Evolutionary conservation across 2,113 vertebrate species (phyloP).

Genomic region (Raja brachyura): DNA sequence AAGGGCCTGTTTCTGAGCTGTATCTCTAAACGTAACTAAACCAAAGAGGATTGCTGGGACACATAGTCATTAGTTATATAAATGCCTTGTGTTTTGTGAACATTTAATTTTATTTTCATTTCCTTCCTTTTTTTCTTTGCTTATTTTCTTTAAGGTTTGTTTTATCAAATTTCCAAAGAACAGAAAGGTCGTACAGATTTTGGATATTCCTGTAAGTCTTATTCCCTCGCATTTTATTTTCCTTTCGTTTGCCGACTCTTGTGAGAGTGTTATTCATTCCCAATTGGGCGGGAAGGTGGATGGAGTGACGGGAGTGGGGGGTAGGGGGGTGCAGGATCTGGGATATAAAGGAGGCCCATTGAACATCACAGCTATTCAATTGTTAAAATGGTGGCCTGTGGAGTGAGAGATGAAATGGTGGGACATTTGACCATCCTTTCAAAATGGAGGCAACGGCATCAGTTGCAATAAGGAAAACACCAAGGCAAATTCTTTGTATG

Average conservation of each 20-base stretch:
- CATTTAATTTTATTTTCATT: slow-evolving; percentile 54
- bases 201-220: slow-evolving; percentile 94
- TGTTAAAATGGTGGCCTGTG: no score
- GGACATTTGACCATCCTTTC: no score
- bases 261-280: neutral
- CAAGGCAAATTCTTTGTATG: no score
- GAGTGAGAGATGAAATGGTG: no score
- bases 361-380: no score
- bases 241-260: slow-evolving; percentile 43
- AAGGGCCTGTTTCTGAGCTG: no score
- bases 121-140: slow-evolving; percentile 66
- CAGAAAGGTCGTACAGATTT: slow-evolving; percentile 86
- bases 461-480: no score
- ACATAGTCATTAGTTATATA: slow-evolving; percentile 53
- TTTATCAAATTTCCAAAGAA: slow-evolving; percentile 92
- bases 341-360: no score
- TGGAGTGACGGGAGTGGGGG: no score
- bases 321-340: no score
- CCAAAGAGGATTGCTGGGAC: slow-evolving; percentile 51
- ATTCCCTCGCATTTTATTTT: slow-evolving; percentile 54
- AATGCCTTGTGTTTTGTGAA: slow-evolving; percentile 63
- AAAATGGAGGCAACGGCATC: no score
- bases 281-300: neutral
- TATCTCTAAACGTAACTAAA: no score
- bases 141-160: slow-evolving; percentile 85